Evolutionary conservation across 2,113 vertebrate species (phyloP).

Genomic region (Carassius auratus): DNA sequence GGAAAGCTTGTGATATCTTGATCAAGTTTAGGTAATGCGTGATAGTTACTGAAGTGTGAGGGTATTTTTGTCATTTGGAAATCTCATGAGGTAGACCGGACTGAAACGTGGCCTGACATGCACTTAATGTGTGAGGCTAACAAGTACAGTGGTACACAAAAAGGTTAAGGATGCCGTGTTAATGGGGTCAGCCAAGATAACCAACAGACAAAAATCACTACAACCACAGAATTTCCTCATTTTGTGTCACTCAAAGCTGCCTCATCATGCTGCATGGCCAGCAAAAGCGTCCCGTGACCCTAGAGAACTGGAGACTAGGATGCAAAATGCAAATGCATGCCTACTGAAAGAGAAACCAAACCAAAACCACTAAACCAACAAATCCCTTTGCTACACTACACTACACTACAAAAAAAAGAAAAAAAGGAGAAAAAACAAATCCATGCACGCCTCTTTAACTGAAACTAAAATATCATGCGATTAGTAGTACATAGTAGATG

Average conservation of each 20-base stretch:
- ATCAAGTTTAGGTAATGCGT: background rate
- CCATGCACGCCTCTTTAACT: background rate
- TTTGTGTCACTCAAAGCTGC: constrained; percentile 39
- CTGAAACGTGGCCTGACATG: constrained; percentile 8
- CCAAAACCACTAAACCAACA: background rate
- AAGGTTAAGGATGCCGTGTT: constrained; percentile 40
- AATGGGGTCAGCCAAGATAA: constrained; percentile 44
- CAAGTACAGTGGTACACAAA: background rate
- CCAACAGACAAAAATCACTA: constrained; percentile 56
- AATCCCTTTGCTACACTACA: background rate
- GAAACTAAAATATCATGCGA: background rate
- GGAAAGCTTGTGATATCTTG: constrained; percentile 36
- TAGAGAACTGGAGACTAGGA: constrained; percentile 20
- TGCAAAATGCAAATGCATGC: background rate
- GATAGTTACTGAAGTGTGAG: constrained; percentile 23
- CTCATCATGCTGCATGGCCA: background rate
- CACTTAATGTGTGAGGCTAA: background rate
- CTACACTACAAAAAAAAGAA: background rate
- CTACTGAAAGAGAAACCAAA: background rate
- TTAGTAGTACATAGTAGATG: background rate
- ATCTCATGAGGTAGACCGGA: constrained; percentile 40
- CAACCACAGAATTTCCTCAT: constrained; percentile 75
- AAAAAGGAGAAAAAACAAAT: background rate
- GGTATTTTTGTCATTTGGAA: constrained; percentile 31
- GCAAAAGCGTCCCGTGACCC: background rate